A percentile compares a stretch with the other conserved stretches of the same genome.
Conservation (phyloP, 2,888 invertebrate species). For the Saturnia pavonia region DNA sequence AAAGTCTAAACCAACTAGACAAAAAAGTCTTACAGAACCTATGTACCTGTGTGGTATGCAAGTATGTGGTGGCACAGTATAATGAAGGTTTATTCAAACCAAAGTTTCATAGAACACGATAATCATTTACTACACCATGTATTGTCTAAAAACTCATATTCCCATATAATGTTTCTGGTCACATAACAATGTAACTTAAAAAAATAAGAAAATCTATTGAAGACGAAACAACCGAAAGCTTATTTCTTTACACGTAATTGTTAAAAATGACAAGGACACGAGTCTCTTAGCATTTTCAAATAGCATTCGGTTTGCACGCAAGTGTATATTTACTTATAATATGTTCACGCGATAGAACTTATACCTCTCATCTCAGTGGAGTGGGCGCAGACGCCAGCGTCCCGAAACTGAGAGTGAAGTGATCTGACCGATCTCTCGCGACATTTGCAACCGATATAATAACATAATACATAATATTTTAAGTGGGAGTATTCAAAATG, state of each 20-base stretch:
- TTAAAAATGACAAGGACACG: slow-evolving; percentile 30
- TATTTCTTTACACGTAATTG: not conserved
- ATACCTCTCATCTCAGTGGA: slow-evolving; percentile 28
- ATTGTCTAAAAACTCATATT: too few species aligned
- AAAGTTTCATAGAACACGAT: too few species aligned
- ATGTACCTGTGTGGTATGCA: too few species aligned
- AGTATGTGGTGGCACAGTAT: too few species aligned
- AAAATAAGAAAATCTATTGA: not conserved
- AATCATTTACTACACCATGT: too few species aligned
- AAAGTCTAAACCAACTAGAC: too few species aligned
- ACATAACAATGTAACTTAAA: not conserved
- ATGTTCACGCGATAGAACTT: slow-evolving; percentile 32
- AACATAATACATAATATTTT: not conserved
- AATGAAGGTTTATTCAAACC: too few species aligned
- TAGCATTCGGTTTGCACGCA: slow-evolving; percentile 28
- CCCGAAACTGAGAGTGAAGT: slow-evolving; percentile 41
- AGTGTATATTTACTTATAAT: slow-evolving; percentile 29
- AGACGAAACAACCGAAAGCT: not conserved
- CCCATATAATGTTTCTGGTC: not conserved
- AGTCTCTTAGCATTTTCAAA: slow-evolving; percentile 23
- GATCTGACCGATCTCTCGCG: slow-evolving; percentile 19
- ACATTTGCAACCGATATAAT: not conserved
- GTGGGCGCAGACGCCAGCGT: slow-evolving; percentile 27
- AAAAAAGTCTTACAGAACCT: too few species aligned
- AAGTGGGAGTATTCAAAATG: not conserved